A percentile compares a stretch with the other conserved stretches of the same genome.
Conservation (phyloP, 2,888 invertebrate genomes). For the Pollenia angustigena region DNA sequence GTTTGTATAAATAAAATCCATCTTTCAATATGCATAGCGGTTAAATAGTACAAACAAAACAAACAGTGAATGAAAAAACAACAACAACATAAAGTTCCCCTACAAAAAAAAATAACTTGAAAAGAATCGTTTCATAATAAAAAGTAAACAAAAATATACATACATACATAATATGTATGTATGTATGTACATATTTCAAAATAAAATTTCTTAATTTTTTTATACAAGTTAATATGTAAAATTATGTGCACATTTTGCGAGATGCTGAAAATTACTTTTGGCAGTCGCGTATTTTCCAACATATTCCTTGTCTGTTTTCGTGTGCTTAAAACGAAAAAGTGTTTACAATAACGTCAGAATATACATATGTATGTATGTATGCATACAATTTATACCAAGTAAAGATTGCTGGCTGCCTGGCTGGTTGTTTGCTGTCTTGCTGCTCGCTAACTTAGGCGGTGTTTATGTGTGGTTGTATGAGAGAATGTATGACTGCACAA, state of each 20-base stretch:
- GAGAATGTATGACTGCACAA: conserved; percentile 6
- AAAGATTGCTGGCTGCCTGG: conserved; percentile 25
- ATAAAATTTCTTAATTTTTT: conserved; percentile 22
- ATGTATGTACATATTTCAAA: neutral
- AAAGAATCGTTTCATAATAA: neutral
- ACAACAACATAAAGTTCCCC: neutral
- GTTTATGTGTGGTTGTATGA: neutral
- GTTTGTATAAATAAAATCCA: conserved; percentile 7
- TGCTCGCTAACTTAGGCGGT: conserved; percentile 1
- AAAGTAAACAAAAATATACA: neutral
- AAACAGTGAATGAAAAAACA: conserved; percentile 35
- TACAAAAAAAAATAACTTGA: conserved; percentile 14
- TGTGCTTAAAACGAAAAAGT: conserved; percentile 46
- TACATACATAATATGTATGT: no score
- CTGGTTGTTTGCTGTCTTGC: conserved; percentile 26
- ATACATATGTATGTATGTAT: no score
- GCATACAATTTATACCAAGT: conserved; percentile 4
- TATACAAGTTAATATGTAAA: neutral
- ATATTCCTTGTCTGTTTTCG: conserved; percentile 8
- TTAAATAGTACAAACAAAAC: conserved; percentile 10
- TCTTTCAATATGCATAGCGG: conserved; percentile 46
- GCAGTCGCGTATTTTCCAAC: conserved; percentile 24
- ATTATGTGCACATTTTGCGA: conserved; percentile 3
- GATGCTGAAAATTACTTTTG: conserved; percentile 56
- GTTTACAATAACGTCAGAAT: conserved; percentile 53